Conservation (phyloP, 1,140 invertebrate genomes). For the Bradysia coprophila region DNA sequence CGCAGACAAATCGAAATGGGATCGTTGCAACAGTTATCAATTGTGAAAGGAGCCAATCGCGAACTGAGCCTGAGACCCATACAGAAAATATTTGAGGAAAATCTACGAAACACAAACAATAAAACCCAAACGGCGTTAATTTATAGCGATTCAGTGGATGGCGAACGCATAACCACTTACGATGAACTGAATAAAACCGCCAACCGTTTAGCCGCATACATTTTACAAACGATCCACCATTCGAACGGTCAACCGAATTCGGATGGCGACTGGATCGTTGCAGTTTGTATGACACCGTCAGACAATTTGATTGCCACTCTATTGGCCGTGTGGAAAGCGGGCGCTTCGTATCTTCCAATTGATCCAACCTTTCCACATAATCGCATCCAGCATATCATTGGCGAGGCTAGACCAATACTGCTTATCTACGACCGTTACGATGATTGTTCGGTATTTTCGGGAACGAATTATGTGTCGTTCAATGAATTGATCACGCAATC, state of each 20-base stretch:
- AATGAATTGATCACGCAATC: conserved; percentile 16
- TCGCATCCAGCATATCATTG: conserved; percentile 55
- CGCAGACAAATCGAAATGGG: no score
- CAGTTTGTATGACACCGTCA: conserved; percentile 55
- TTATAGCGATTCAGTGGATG: conserved; percentile 30
- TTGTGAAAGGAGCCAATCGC: conserved; percentile 32
- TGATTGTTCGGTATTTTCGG: conserved; percentile 12
- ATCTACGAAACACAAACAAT: conserved; percentile 12
- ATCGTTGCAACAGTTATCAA: conserved; percentile 39
- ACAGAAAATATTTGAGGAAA: conserved; percentile 30
- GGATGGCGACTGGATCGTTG: conserved; percentile 47
- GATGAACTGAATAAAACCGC: conserved; percentile 34
- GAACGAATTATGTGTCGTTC: conserved; percentile 11
- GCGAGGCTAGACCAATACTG: conserved; percentile 50
- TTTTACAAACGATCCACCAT: conserved; percentile 26
- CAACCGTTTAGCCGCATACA: conserved; percentile 35
- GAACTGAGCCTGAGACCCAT: conserved; percentile 24
- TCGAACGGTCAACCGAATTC: conserved; percentile 26
- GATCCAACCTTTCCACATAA: conserved; percentile 54
- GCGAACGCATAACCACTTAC: conserved; percentile 28
- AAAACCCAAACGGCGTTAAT: conserved; percentile 31
- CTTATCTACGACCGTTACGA: conserved; percentile 42
- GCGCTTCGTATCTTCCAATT: conserved; percentile 64
- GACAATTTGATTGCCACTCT: conserved; percentile 47
- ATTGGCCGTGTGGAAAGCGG: conserved; percentile 59